Evolutionary conservation across 2,888 invertebrate genomes (phyloP).

Genomic region (Latrodectus hesperus): DNA sequence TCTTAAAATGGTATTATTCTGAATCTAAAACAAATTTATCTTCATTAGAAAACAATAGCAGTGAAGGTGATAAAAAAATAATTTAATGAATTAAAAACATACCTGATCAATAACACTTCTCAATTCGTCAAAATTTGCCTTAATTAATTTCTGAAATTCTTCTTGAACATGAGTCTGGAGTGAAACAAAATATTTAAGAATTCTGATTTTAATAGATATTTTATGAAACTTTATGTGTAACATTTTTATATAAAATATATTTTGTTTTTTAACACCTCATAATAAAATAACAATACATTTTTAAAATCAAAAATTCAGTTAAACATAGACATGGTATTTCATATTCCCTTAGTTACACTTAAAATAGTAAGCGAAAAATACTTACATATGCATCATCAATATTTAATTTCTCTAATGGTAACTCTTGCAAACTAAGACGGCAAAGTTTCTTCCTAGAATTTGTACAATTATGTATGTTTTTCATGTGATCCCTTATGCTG

Average conservation of each 20-base stretch:
- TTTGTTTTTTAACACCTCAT: neutral
- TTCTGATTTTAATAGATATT: neutral
- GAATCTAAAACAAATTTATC: constrained; percentile 33
- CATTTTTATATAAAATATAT: neutral
- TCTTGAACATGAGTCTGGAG: constrained; percentile 44
- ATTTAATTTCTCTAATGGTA: constrained; percentile 48
- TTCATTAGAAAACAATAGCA: neutral
- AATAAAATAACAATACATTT: neutral
- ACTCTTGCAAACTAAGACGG: constrained; percentile 35
- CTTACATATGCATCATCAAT: constrained; percentile 58
- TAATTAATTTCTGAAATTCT: constrained; percentile 56
- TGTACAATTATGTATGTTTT: constrained; percentile 46
- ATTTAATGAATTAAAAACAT: neutral
- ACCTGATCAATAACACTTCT: constrained; percentile 56
- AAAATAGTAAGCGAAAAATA: neutral
- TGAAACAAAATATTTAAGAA: neutral
- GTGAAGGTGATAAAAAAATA: neutral
- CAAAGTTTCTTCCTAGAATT: constrained; percentile 45
- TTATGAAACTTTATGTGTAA: neutral
- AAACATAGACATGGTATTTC: neutral
- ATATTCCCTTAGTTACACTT: neutral
- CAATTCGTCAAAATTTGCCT: constrained; percentile 54
- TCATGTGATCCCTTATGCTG: constrained; percentile 34
- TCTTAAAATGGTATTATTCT: constrained; percentile 54
- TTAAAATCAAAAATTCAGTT: neutral